Base-by-base conservation (phyloP, 1,140 invertebrate species). In the Hyphantria cunea region DNA sequence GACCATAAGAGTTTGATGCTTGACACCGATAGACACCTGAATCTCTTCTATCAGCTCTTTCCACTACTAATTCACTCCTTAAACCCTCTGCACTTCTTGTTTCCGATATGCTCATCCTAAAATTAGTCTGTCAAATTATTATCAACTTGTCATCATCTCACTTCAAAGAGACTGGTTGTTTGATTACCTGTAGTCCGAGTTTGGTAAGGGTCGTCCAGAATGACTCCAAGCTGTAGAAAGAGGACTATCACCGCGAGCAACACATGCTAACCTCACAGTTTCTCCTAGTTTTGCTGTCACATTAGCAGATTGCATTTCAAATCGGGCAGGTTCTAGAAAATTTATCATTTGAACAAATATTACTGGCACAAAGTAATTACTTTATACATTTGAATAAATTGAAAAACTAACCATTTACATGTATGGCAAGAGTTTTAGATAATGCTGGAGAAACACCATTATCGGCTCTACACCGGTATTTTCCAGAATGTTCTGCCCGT, bases 1-100 rank as follows among this genome's bases (percentile, higher is more conserved):
- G 93, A 2, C 97, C 97, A 74, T 95, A 96, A 0, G 94, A 93
- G 84, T 98, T 98, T 68, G 95, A 94, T 0, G 96, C 96, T 8
- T 94, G 93, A 79, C 97, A 98, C 13, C 95, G 94, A 83, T 98
- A 98, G 11, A 95, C 93, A 0, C 96, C 96, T 0, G 96, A 96
- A 82, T 98, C 97, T 69, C 94, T 92, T 53, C 95, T 92, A 79
- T 95, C 94, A 6, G 94, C 94, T 25, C 92, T 91, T 31, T 92
- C 92, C 42, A 95, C 93, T 7, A 94, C 94, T 52, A 95, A 76
- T 77, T 95, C 94, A 3, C 94, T 95, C 72, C 94, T 93, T 6
- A 95, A 84, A 4, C 94, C 94, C 64, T 93, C 93, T 8, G 94
- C 94, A 6, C 93, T 94, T 72, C 95, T 93, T 31, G 94, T 94